Evolutionary conservation across 2,797 vertebrate genomes (phyloP).

Genomic region (Lithobates pipiens): DNA sequence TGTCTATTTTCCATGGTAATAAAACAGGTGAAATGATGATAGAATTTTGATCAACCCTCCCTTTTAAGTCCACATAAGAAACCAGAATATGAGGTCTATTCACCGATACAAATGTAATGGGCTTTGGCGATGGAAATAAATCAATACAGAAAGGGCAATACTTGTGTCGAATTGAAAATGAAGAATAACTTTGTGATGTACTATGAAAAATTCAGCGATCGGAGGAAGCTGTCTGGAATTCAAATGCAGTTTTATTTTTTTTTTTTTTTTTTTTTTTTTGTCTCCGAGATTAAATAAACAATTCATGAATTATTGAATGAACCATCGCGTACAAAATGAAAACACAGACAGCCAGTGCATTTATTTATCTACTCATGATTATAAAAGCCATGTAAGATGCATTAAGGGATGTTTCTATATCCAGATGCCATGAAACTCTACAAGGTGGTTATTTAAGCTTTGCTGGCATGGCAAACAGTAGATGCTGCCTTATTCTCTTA

Average conservation of each 20-base stretch:
- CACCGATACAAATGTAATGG: conserved; percentile 28
- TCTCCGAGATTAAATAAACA: conserved; percentile 54
- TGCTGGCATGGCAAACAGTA: neutral
- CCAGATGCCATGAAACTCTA: neutral
- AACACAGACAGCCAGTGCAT: conserved; percentile 27
- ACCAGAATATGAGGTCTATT: conserved; percentile 38
- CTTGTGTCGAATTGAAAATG: conserved; percentile 57
- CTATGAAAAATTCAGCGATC: conserved; percentile 53
- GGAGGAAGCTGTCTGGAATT: conserved; percentile 51
- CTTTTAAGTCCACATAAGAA: conserved; percentile 30
- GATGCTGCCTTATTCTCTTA: neutral
- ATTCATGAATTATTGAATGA: conserved; percentile 56
- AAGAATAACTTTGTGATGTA: conserved; percentile 56
- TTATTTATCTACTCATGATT: conserved; percentile 37
- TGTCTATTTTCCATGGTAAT: conserved; percentile 20
- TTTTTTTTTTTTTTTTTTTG: conserved; percentile 13
- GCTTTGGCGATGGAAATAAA: conserved; percentile 47
- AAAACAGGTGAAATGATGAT: conserved; percentile 2
- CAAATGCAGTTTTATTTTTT: neutral
- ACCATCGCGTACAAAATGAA: conserved; percentile 33
- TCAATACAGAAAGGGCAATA: conserved; percentile 47
- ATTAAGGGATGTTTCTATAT: conserved; percentile 10
- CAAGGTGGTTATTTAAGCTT: neutral
- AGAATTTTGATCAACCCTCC: conserved; percentile 11
- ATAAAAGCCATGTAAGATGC: conserved; percentile 36